Base-by-base conservation (phyloP, 2,113 vertebrate genomes). In the Bufo gargarizans region DNA sequence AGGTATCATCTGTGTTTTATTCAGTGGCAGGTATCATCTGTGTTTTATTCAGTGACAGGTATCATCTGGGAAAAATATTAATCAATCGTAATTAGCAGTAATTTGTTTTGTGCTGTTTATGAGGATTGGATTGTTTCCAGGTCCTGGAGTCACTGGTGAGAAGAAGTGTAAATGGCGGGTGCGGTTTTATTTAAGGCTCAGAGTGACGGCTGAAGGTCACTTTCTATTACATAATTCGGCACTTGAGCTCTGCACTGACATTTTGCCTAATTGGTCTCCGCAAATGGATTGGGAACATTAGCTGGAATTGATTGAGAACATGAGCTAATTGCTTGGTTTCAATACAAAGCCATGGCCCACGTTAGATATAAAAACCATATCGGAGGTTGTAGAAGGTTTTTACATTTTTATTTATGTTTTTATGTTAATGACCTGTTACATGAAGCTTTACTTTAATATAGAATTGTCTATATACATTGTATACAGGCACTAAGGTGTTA, bases 181-280 rank as follows among this genome's bases (percentile, higher is more conserved):
- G 59, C 58, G 12, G 85, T 67, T 17, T 79, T 69, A 86, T 86
- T 55, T 67, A 55, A 69, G 76, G 77, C 77, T 10, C 2, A 9
- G 53, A 16, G n/a, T 53, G 59, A 67, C 76, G 33, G 65, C 49
- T 63, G 47, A 69, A 86, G 85, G 85, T 86, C 76, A 86, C 22
- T 67, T 67, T 79, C 76, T 79, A 56, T 55, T 49, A 69, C 59
- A 49, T 79, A 69, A 79, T 86, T 80, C 55, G 20, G 56, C 50
- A 79, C 50, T 63, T 50, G 58, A 78, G 85, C 74, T 86, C 85
- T 55, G 76, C 76, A 22, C 76, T 53, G 76, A 72, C 67, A 74
- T 86, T 86, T 69, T 86, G 76, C 61, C 77, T 79, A 79, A 86
- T 86, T 80, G 77, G 59, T 86, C 77, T 79, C 61, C 14, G 22